Base-by-base conservation (phyloP, 2,797 vertebrate genomes). In the Fratercula arctica region DNA sequence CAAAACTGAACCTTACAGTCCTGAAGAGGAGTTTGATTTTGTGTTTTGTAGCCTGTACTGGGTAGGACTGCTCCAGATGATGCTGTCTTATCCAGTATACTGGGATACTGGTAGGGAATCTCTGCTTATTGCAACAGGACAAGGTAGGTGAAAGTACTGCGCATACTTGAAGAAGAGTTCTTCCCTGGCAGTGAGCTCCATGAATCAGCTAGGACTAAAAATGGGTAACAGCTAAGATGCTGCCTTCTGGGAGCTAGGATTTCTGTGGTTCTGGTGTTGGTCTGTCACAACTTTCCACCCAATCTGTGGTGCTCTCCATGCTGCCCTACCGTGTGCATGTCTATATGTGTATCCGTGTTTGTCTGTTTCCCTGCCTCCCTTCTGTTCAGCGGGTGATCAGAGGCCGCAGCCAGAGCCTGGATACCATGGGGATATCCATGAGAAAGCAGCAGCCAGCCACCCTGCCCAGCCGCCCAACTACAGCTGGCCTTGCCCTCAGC, bases 401-500 rank as follows among this genome's bases (percentile, higher is more conserved):
- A 94, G 99, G 99, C 63, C 97, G 99, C 81, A 99, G 99, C 96
- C 99, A 99, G 97, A 99, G 99, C 31, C 98, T 99, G 95, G 99
- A 99, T 95, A 98, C 98, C 73, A 98, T 98, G 85, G 98, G 98
- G 23, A 97, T 97, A 95, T 93, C 97, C 91, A 94, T 96, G 95
- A 97, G 93, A 94, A 97, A 97, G 66, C 97, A 97, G 95, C 95
- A 95, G 89, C 93, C 94, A 64, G 80, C 95, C 63, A 94, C 94
- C 63, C 85, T 93, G 69, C 92, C 97, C 92, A 96, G 82, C 76
- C 94, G 96, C 90, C 95, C 95, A 28, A 69, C 90, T 87, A 95
- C 97, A 86, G 94, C 96, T 89, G 95, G 97, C 79, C 97, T 98
- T 93, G 95, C 97, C 78, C 97, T 97, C 93, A 97, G 96, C 95